Percentiles rank a stretch among this genome's conserved stretches.
Evolutionary conservation across 2,888 invertebrate species (phyloP).

Genomic region (Eupithecia insigniata): DNA sequence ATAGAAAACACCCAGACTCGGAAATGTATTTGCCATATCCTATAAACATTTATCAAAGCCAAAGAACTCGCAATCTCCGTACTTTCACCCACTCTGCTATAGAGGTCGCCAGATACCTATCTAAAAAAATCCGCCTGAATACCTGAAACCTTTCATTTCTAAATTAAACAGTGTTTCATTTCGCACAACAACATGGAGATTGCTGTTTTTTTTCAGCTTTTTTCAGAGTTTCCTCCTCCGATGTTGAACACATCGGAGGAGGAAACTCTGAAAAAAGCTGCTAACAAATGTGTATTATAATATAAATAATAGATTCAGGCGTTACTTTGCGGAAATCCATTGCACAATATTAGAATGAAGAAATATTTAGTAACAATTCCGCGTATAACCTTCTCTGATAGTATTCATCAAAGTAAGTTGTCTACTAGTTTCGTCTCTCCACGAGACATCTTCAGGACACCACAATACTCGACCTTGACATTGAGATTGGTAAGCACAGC

Average conservation of each 20-base stretch:
- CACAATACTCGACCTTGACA: no score
- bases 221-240: slow-evolving; percentile 36
- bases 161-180: slow-evolving; percentile 25
- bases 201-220: slow-evolving; percentile 17
- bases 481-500: no score
- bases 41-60: neutral
- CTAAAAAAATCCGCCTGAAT: slow-evolving; percentile 5
- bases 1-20: neutral
- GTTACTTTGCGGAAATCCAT: no score
- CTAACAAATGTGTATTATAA: slow-evolving; percentile 36
- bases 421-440: no score
- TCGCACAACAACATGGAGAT: slow-evolving; percentile 17
- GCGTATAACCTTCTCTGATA: no score
- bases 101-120: neutral
- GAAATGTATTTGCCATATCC: neutral
- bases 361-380: no score
- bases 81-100: neutral
- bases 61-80: neutral
- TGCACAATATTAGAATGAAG: no score
- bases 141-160: slow-evolving; percentile 9
- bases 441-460: no score
- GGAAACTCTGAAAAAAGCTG: slow-evolving; percentile 35
- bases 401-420: no score
- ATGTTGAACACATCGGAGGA: slow-evolving; percentile 37
- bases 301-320: no score